Base-by-base conservation (phyloP, 2,113 vertebrate genomes). In the Saguinus imperator region DNA sequence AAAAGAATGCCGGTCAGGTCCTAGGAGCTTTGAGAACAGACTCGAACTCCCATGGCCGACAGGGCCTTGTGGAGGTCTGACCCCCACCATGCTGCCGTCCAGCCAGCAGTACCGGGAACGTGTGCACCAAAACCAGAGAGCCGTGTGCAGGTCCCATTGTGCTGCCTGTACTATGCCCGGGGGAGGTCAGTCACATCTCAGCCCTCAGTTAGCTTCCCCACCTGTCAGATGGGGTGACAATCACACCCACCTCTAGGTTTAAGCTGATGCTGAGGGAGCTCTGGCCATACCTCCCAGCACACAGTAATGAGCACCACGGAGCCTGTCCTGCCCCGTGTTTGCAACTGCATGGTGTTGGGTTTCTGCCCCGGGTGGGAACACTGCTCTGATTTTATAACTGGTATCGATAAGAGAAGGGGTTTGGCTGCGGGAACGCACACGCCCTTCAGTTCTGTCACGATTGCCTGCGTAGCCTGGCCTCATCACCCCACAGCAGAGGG, bases 261-360 rank as follows among this genome's bases (percentile, higher is more conserved):
- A 20, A 18, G 25, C 35, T 1, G 32, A 1, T 17, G 0, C 61
- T 58, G 32, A 8, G 1, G 0, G 2, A 18, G 87, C 4, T 0
- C 2, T 2, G 73, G 81, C 32, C 9, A 9, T 5, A 3, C 79
- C 29, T 18, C 66, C 50, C 0, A 1, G 52, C 80, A 3, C 16
- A 3, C 43, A 4, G 9, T 21, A 70, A 29, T 0, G 0, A 20
- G 0, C 14, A 21, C 29, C 7, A 1, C 27, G 4, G 6, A 20
- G n/a, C 27, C 29, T n/a, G 11, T 27, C 35, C 13, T 27, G 50
- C 61, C 64, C 61, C 10, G 32, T 17, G 73, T 27, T 0, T 21
- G 40, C 52, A 27, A 8, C 40, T 68, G 50, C 14, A 7, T 6
- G 6, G 57, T 35, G 17, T 1, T 76, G 48, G 32, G 32, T 0